Evolutionary conservation across 2,113 vertebrate species (phyloP), one percentile per base, ranked within the genome.

Genomic region (Thunnus maccoyii): DNA sequence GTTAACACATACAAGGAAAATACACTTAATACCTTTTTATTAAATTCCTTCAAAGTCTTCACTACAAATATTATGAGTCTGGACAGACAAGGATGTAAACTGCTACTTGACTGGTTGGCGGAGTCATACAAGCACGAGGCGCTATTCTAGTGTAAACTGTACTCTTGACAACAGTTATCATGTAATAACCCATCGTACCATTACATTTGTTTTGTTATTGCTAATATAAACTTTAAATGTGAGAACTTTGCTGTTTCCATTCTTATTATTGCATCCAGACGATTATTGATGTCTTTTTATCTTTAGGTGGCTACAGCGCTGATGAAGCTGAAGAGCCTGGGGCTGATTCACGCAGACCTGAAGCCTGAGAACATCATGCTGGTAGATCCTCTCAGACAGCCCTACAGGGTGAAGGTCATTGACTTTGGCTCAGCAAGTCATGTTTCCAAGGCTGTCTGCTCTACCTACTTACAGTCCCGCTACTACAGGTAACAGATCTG

Each of bases 341-440:
- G 98, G 64, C 17, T 99, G 80, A 99, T 99, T 87, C 98, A 99
- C 1, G 98, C 98, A 0, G 98, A 99, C 89, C 89, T 99, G 70
- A 99, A 99, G 85, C 98, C 98, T 8, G 98, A 99, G 88, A 99
- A 99, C 91, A 99, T 99, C 80, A 99, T 99, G 98, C 91, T 99
- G 88, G 98, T 99, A 4, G 98, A 99, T 86, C 98, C 98, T 0
- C 95, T 95, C 0, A 94, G 97, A 72, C 98, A 99, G 66, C 98
- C 98, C 54, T 99, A 98, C 91, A 91, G 97, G 54, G 98, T 99
- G 81, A 99, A 99, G 90, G 98, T 99, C 89, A 99, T 99, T 14
- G 98, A 99, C 87, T 99, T 99, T 3, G 98, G 98, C 56, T 99
- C 98, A 12, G 98, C 98, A 56, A 99, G 97, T 90, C 98, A 75